These are phyloP conservation scores for Leucoraja ocellata DNA, from an alignment of 2,797 vertebrate genomes.

Conservation along the genomic window DNA sequence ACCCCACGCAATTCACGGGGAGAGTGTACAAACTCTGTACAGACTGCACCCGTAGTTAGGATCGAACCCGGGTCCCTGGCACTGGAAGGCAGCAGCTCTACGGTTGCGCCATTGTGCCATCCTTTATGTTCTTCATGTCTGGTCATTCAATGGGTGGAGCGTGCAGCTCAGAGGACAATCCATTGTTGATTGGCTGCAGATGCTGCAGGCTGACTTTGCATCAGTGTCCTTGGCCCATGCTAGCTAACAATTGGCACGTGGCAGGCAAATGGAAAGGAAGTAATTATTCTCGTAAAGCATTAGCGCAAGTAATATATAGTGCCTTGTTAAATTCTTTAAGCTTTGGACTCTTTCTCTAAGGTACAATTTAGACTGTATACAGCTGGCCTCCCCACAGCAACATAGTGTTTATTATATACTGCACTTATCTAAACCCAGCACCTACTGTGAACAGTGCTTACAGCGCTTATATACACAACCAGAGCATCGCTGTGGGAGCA, in stretches of 20 bases:
- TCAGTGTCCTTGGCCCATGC: background rate
- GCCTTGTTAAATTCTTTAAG: conserved; percentile 26
- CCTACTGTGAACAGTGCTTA: background rate
- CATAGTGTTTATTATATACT: background rate
- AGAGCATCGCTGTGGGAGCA: background rate
- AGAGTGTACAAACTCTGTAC: no score
- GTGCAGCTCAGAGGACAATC: background rate
- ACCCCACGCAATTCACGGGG: no score
- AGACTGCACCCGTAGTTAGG: no score
- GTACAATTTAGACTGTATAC: background rate
- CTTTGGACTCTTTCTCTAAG: background rate
- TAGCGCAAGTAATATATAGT: background rate
- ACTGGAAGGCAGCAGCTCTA: no score
- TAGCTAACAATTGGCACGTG: background rate
- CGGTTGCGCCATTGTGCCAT: no score
- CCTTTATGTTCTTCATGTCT: background rate
- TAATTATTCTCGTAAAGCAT: conserved; percentile 20
- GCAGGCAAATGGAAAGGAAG: background rate
- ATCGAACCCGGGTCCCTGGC: no score
- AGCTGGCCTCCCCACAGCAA: background rate
- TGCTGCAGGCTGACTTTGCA: background rate
- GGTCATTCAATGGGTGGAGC: background rate
- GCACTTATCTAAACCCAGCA: background rate
- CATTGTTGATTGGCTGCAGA: background rate
- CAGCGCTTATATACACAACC: no score